These are phyloP conservation scores for Diplodus sargus DNA, from an alignment of 2,797 vertebrate genomes.

Conservation along the genomic window DNA sequence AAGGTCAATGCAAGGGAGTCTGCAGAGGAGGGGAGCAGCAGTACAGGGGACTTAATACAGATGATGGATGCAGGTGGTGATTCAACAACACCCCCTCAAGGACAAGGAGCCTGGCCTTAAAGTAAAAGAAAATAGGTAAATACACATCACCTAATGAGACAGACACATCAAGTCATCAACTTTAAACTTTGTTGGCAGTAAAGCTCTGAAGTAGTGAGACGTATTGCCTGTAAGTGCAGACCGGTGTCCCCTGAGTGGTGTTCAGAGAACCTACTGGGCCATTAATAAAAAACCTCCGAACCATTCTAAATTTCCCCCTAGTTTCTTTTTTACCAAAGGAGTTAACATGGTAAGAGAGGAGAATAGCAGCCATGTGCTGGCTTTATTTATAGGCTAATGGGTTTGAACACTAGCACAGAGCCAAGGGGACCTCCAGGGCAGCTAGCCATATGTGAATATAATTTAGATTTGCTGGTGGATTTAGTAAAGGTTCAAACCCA, in stretches of 20 bases:
- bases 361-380: not conserved
- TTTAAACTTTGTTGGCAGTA: constrained; percentile 49
- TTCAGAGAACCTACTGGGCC: not conserved
- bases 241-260: not conserved
- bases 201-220: constrained; percentile 33
- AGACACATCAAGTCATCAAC: constrained; percentile 52
- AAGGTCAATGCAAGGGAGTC: constrained; percentile 71
- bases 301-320: not conserved
- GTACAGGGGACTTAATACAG: constrained; percentile 49
- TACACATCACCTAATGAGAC: constrained; percentile 58
- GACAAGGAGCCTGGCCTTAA: constrained; percentile 53
- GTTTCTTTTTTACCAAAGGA: not conserved
- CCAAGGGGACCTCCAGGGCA: constrained; percentile 7
- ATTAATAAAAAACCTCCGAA: not conserved
- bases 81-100: constrained; percentile 58
- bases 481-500: constrained; percentile 19
- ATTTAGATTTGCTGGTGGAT: constrained; percentile 30
- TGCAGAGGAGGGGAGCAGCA: constrained; percentile 34
- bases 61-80: constrained; percentile 73
- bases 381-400: constrained; percentile 27
- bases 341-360: too few relatives aligned
- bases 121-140: constrained; percentile 66
- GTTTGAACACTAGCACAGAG: constrained; percentile 8
- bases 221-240: constrained; percentile 33
- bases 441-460: constrained; percentile 22